Evolutionary conservation across 2,113 vertebrate species (phyloP).

Genomic region (Periophthalmus modestus): DNA sequence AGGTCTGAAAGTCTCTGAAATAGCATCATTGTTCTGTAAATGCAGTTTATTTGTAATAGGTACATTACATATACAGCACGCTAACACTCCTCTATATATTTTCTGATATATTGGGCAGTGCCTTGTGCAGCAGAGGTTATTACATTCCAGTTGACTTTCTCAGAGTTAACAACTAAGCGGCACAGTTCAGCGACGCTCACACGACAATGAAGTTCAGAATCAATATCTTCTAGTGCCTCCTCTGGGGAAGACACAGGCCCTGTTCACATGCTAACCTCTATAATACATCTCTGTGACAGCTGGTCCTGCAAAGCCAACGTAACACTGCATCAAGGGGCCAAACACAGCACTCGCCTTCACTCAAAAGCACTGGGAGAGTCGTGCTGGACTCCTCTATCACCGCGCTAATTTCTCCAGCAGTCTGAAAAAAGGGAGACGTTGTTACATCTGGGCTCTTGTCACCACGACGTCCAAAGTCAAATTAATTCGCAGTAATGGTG

Average conservation of each 20-base stretch:
- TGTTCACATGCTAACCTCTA: conserved; percentile 67
- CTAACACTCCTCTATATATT: neutral
- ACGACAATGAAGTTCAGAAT: conserved; percentile 56
- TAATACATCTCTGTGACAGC: conserved; percentile 63
- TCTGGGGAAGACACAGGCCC: conserved; percentile 43
- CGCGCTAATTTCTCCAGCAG: neutral
- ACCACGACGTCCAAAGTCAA: conserved; percentile 20
- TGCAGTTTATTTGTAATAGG: neutral
- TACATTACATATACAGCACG: neutral
- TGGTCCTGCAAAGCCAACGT: conserved; percentile 34
- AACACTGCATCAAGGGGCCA: conserved; percentile 36
- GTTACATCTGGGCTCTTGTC: conserved; percentile 13
- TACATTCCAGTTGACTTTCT: conserved; percentile 26
- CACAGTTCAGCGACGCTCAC: conserved; percentile 49
- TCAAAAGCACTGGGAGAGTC: neutral
- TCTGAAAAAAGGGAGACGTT: conserved; percentile 1
- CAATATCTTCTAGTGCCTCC: conserved; percentile 62
- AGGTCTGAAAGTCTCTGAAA: too few species aligned
- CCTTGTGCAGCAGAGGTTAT: neutral
- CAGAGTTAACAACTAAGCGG: conserved; percentile 31
- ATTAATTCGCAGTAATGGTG: neutral
- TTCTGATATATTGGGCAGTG: neutral
- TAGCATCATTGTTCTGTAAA: too few species aligned
- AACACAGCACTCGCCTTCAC: conserved; percentile 19
- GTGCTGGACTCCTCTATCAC: conserved; percentile 2